Conservation (phyloP, 2,113 vertebrate species). For the Otis tarda region DNA sequence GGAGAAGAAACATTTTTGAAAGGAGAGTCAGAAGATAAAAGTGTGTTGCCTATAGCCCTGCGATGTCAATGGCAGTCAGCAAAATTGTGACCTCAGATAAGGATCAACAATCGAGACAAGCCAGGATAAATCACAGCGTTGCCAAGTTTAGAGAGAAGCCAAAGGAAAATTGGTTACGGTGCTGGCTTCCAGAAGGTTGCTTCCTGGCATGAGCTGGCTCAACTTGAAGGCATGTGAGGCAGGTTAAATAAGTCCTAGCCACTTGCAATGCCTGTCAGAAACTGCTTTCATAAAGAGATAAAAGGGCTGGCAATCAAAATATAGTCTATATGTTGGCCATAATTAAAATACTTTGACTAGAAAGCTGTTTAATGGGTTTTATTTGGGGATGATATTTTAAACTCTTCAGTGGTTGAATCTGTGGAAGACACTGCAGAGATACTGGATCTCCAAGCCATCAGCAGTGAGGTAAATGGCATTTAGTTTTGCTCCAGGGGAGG, state of each 20-base stretch:
- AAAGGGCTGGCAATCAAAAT: neutral
- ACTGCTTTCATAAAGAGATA: neutral
- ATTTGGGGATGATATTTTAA: neutral
- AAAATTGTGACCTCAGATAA: neutral
- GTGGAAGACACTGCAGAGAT: neutral
- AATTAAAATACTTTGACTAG: neutral
- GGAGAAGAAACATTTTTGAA: neutral
- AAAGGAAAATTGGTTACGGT: neutral
- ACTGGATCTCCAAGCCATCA: neutral
- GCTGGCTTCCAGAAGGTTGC: neutral
- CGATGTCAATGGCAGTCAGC: neutral
- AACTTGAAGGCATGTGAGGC: neutral
- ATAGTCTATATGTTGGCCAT: neutral
- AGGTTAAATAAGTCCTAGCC: neutral
- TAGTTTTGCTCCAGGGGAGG: conserved; percentile 7
- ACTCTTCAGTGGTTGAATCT: neutral
- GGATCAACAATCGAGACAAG: neutral
- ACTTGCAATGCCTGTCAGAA: neutral
- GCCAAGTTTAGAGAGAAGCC: neutral
- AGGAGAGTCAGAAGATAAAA: neutral
- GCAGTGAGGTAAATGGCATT: neutral
- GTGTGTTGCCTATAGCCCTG: neutral
- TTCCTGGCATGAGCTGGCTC: neutral
- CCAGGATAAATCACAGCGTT: neutral
- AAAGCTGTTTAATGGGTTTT: neutral